phyloP scores from a whole-genome alignment of 2,888 invertebrate genomes.

The Alsophila aescularia region DNA sequence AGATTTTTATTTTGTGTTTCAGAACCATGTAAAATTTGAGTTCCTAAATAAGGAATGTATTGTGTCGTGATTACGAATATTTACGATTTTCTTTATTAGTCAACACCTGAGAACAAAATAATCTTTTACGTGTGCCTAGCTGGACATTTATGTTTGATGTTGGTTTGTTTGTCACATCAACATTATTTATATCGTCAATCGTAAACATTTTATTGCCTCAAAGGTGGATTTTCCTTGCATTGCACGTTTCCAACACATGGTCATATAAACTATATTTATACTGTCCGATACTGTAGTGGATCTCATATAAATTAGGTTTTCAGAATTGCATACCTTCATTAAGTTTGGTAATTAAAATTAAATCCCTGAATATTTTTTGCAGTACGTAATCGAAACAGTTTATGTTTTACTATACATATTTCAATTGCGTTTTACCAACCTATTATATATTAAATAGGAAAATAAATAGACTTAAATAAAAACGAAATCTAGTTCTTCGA shows the following conservation, averaged over 20 bases:
- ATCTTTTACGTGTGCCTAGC: constrained; percentile 34
- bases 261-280: constrained; percentile 53
- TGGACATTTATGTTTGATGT: constrained; percentile 48
- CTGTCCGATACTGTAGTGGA: constrained; percentile 30
- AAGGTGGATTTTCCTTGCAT: constrained; percentile 53
- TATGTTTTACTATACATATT: background rate
- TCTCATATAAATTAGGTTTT: constrained; percentile 1
- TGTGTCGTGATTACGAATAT: constrained; percentile 1
- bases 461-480: constrained; percentile 5
- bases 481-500: constrained; percentile 7
- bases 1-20: too few relatives aligned
- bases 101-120: constrained; percentile 28
- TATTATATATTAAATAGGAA: background rate
- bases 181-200: constrained; percentile 67
- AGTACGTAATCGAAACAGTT: too few relatives aligned
- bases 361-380: too few relatives aligned
- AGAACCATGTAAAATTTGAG: background rate
- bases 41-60: background rate
- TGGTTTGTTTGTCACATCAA: constrained; percentile 61
- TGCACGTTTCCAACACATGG: constrained; percentile 52
- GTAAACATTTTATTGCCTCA: constrained; percentile 68
- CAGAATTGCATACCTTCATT: too few relatives aligned
- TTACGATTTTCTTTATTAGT: constrained; percentile 20
- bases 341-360: too few relatives aligned
- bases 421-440: constrained; percentile 1